Evolutionary conservation across 1,140 invertebrate species (phyloP).

Genomic region (Diploscapter pachys): DNA sequence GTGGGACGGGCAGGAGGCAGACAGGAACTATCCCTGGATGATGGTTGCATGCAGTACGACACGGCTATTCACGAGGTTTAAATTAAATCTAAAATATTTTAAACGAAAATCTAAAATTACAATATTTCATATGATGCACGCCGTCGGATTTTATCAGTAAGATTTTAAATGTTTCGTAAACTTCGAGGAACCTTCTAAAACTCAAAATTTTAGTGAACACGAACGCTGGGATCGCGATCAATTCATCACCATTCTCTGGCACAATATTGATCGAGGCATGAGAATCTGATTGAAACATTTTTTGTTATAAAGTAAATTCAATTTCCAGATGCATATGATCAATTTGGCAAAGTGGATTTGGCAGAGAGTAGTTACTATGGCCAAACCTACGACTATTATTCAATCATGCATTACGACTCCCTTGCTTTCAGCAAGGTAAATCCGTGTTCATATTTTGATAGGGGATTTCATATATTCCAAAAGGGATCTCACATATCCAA

Average conservation of each 20-base stretch:
- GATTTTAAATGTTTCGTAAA: background rate
- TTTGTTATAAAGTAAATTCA: constrained; percentile 4
- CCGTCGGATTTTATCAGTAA: constrained; percentile 66
- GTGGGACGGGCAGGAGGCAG: constrained; percentile 55
- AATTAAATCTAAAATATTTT: too few relatives aligned
- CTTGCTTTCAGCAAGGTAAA: constrained; percentile 45
- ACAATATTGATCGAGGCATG: constrained; percentile 65
- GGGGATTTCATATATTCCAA: too few relatives aligned
- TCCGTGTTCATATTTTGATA: too few relatives aligned
- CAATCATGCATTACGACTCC: constrained; percentile 47
- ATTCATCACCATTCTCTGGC: constrained; percentile 67
- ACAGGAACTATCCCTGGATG: constrained; percentile 56
- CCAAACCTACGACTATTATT: constrained; percentile 50
- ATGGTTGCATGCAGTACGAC: constrained; percentile 56
- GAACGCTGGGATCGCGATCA: constrained; percentile 69
- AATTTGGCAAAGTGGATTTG: constrained; percentile 53
- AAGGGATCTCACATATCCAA: too few relatives aligned
- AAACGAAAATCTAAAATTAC: too few relatives aligned
- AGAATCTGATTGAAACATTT: background rate
- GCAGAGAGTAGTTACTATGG: constrained; percentile 54
- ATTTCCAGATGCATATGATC: constrained; percentile 51
- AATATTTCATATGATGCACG: constrained; percentile 63
- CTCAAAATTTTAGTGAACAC: constrained; percentile 62
- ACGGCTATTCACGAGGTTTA: constrained; percentile 64
- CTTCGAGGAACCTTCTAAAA: background rate